Evolutionary conservation across 2,797 vertebrate species (phyloP).

Genomic region (Takifugu ocellatus): DNA sequence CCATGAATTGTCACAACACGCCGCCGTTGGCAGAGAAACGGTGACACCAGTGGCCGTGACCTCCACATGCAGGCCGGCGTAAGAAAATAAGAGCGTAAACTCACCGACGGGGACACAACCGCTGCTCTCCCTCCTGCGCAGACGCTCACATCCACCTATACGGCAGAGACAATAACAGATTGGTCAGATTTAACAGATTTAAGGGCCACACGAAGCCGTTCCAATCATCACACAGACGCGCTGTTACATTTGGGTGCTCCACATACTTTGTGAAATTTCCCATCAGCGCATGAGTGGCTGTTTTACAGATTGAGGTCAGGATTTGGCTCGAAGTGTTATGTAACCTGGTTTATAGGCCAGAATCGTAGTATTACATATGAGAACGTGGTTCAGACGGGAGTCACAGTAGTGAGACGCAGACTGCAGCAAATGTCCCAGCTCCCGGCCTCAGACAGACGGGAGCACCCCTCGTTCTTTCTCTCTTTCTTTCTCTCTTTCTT

Average conservation of each 20-base stretch:
- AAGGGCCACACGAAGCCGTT: not conserved
- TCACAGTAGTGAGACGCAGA: slow-evolving; percentile 49
- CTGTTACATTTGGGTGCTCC: slow-evolving; percentile 2
- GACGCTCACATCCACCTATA: slow-evolving; percentile 27
- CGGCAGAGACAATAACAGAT: slow-evolving; percentile 12
- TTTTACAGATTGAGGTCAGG: slow-evolving; percentile 64
- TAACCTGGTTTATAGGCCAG: slow-evolving; percentile 65
- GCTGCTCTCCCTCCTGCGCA: slow-evolving; percentile 16
- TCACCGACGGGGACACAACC: slow-evolving; percentile 27
- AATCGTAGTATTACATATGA: slow-evolving; percentile 67
- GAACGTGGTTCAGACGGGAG: slow-evolving; percentile 59
- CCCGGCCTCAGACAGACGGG: slow-evolving; percentile 53
- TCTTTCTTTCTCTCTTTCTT: slow-evolving; percentile 12
- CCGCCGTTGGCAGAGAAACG: slow-evolving; percentile 30
- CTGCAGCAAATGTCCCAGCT: slow-evolving; percentile 58
- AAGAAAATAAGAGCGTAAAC: slow-evolving; percentile 54
- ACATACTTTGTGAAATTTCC: slow-evolving; percentile 26
- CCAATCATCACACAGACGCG: not conserved
- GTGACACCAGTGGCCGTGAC: slow-evolving; percentile 49
- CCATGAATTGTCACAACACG: slow-evolving; percentile 33
- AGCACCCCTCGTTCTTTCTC: slow-evolving; percentile 28
- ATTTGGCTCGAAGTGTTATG: slow-evolving; percentile 59
- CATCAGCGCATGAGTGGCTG: slow-evolving; percentile 44
- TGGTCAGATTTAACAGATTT: not conserved
- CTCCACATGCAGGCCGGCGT: slow-evolving; percentile 69